phyloP scores from a whole-genome alignment of 2,113 vertebrate genomes.

The Lynx canadensis region DNA sequence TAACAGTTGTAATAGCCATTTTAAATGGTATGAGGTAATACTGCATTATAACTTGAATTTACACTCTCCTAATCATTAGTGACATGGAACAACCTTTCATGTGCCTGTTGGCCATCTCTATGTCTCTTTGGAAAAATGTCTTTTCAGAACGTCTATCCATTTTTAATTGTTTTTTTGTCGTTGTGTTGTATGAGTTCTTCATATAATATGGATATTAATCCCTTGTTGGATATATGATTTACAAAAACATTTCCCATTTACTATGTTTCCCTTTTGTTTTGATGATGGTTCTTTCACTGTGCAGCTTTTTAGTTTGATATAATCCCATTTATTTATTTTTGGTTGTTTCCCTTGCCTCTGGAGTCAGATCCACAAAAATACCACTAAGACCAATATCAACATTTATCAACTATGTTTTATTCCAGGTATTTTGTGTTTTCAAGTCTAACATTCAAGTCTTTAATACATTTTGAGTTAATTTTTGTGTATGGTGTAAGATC shows the following conservation, averaged over 20 bases:
- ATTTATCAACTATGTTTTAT: neutral
- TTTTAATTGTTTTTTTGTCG: neutral
- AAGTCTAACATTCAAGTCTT: neutral
- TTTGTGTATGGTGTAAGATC: neutral
- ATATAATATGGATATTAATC: neutral
- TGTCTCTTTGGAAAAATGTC: neutral
- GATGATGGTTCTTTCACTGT: neutral
- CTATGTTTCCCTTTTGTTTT: neutral
- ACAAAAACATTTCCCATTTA: neutral
- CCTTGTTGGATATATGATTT: neutral
- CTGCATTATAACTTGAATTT: neutral
- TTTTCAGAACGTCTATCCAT: neutral
- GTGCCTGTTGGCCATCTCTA: neutral
- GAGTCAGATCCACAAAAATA: neutral
- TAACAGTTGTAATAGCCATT: neutral
- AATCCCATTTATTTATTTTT: neutral
- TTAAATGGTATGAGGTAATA: neutral
- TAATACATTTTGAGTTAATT: neutral
- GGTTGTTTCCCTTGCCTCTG: neutral
- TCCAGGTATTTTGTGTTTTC: neutral
- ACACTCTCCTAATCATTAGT: neutral
- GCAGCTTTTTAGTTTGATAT: neutral
- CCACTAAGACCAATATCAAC: neutral
- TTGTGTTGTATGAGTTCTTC: neutral
- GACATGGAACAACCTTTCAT: neutral